Evolutionary conservation across 2,888 invertebrate species (phyloP).

Genomic region (Drosophila nigricruria): DNA sequence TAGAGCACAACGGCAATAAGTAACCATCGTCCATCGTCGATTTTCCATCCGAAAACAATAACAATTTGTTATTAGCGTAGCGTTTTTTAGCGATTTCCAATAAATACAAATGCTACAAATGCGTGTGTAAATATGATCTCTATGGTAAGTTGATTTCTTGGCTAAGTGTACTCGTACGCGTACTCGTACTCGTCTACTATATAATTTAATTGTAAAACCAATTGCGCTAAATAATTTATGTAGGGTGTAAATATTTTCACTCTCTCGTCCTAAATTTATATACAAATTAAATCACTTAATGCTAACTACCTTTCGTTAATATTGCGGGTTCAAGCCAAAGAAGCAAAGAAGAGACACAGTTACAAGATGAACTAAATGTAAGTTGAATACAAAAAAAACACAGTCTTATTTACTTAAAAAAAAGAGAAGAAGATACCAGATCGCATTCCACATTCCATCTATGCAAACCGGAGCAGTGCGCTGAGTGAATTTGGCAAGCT

Average conservation of each 20-base stretch:
- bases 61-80: constrained; percentile 44
- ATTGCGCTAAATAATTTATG: constrained; percentile 77
- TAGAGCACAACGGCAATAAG: constrained; percentile 33
- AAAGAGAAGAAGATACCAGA: constrained; percentile 41
- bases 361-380: constrained; percentile 44
- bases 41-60: constrained; percentile 24
- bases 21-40: constrained; percentile 21
- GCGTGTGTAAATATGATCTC: constrained; percentile 39
- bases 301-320: constrained; percentile 48
- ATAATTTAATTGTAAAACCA: constrained; percentile 67
- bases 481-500: constrained; percentile 43
- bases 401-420: constrained; percentile 74
- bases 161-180: constrained; percentile 53
- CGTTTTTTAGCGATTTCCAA: constrained; percentile 46
- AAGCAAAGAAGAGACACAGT: constrained; percentile 16
- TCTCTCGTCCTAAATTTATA: constrained; percentile 50
- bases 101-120: constrained; percentile 46
- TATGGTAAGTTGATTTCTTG: constrained; percentile 48
- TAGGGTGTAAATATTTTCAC: constrained; percentile 47
- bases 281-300: constrained; percentile 69
- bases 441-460: constrained; percentile 23
- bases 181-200: constrained; percentile 32
- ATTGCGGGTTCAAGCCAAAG: constrained; percentile 53
- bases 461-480: constrained; percentile 23
- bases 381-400: constrained; percentile 62